phyloP scores from a whole-genome alignment of 2,888 invertebrate species.

The Onthophagus sagittarius region DNA sequence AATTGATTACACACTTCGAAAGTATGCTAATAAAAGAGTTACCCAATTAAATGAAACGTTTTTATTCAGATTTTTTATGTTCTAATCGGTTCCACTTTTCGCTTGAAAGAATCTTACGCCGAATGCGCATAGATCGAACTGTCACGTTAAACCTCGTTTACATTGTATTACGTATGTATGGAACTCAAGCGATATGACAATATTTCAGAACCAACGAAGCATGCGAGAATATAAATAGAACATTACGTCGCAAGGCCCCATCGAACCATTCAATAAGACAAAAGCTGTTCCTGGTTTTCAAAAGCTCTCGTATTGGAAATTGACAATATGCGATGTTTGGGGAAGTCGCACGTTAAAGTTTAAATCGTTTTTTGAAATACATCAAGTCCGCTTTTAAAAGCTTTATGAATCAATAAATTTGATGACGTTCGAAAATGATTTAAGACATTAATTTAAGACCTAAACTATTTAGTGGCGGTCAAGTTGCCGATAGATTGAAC shows the following conservation, averaged over 20 bases:
- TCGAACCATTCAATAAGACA: background rate
- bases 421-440: background rate
- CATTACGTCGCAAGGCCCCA: background rate
- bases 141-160: background rate
- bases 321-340: background rate
- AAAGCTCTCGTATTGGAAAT: background rate
- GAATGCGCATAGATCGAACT: background rate
- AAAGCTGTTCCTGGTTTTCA: background rate
- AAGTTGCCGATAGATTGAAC: background rate
- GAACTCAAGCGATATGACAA: background rate
- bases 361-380: background rate
- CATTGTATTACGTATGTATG: background rate
- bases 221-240: background rate
- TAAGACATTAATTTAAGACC: background rate
- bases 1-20: background rate
- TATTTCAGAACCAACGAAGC: background rate
- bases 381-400: background rate
- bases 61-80: background rate
- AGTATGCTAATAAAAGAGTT: too few species aligned
- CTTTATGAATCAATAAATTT: background rate
- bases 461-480: background rate
- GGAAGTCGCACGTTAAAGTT: background rate
- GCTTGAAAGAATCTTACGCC: background rate
- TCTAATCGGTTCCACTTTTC: background rate
- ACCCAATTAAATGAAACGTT: too few species aligned